Evolutionary conservation across 2,888 invertebrate genomes (phyloP), one percentile per base, ranked within the genome.

Genomic region (Pristionchus fissidentatus): DNA sequence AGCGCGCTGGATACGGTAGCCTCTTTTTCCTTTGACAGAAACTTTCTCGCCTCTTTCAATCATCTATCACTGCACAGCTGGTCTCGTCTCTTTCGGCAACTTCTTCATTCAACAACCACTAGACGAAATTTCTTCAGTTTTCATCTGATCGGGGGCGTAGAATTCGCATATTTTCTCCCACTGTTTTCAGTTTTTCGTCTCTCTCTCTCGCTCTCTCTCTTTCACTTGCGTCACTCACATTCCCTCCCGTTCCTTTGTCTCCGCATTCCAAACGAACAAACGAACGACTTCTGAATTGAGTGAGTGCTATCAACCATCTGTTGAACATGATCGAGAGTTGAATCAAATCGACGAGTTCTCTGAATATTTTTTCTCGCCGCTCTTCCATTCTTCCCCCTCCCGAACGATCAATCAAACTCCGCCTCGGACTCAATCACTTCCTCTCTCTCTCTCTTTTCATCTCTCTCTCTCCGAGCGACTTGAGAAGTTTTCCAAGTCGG

Each of bases 331-430:
- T 49, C 13, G 13, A 49, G 10, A 49, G 19, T 10, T 49, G 49
- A 10, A 49, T 49, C 13, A 49, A 19, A 49, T 49, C 19, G 49
- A 15, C 49, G 49, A 49, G 49, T 15, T 19, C 49, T 15, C 10
- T 49, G 19, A 49, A 49, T 49, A 49, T 49, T 10, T 19, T 19
- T 10, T 49, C 19, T 49, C 10, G 49, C 49, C 49, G 19, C 49
- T 49, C 49, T 15, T 15, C n/a, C n/a, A n/a, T n/a, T 41, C n/a
- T 1, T 70, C 41, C n/a, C 66, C 35, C 43, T 70, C 70, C 43
- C n/a, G 70, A 70, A 70, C 70, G 41, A 70, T 70, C 70, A 70
- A 70, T 70, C 70, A 70, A 70, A 70, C 70, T 41, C 70, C n/a
- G n/a, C 43, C 55, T 55, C 70, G 41, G 70, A 70, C 70, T 70